Base-by-base conservation (phyloP, 92 coral and sea anemone genomes). In the Ricordea florida region DNA sequence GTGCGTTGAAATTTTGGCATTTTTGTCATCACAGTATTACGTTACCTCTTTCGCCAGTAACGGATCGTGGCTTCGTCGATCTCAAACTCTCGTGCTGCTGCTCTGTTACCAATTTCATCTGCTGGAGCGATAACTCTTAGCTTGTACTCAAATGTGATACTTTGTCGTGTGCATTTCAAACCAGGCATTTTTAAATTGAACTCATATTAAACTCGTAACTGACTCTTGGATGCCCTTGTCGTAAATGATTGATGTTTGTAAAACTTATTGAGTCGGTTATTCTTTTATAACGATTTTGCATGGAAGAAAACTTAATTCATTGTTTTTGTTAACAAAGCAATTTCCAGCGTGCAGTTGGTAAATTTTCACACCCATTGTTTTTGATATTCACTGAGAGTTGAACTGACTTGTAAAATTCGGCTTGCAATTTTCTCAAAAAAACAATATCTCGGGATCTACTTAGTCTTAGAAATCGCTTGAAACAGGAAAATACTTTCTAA, bases 51-150 rank as follows among this genome's bases (percentile, higher is more conserved):
- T 69, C 40, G 10, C 85, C 72, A 79, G 36, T 79, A 69, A 50
- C 65, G 73, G 55, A 81, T 64, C 74, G 52, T 63, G 23, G 73
- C 46, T 58, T 80, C 72, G 7, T 73, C 66, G 10, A 81, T 45
- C 47, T 60, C 66, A 53, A 81, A 81, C 42, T 81, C 80, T 50
- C 80, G 70, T 38, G 66, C 78, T 55, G 86, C 80, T 48, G 80
- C 86, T 60, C 80, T 32, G 50, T 80, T 80, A 14, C 80, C 74
- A 23, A 81, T 61, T 52, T 62, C 74, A 48, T 29, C 80, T 37
- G 74, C 86, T 10, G 70, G 35, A 9, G 62, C 60, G 34, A 79
- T 70, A 37, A 79, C 85, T 42, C 43, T 68, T 9, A 68, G 59
- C 71, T 79, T 67, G 51, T 42, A 79, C 69, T 68, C 78, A 70